phyloP scores from a whole-genome alignment of 2,888 invertebrate genomes.

The Rhogogaster chlorosoma region DNA sequence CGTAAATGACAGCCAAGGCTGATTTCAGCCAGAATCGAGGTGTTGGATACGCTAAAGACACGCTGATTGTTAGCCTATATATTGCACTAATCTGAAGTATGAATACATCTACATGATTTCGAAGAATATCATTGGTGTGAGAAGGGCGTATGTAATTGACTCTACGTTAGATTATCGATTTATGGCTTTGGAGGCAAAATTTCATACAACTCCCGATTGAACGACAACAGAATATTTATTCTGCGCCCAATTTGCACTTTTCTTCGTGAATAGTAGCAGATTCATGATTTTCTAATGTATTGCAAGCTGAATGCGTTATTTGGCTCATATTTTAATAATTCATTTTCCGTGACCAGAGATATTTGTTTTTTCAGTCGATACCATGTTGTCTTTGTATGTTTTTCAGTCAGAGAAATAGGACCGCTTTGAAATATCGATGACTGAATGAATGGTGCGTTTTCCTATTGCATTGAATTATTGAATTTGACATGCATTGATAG shows the following conservation, averaged over 20 bases:
- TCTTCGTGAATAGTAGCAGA: not conserved
- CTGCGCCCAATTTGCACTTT: not conserved
- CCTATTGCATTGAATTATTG: not conserved
- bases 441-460: not conserved
- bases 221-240: too few species aligned
- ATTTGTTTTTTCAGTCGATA: not conserved
- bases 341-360: not conserved
- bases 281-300: not conserved
- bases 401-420: too few species aligned
- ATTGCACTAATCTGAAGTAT: not conserved
- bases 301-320: not conserved
- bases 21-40: not conserved
- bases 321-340: not conserved
- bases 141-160: too few species aligned
- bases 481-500: not conserved
- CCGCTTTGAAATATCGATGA: not conserved
- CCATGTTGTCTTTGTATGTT: too few species aligned
- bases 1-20: not conserved
- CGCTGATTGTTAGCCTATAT: not conserved
- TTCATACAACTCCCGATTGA: too few species aligned
- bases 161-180: too few species aligned
- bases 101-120: not conserved
- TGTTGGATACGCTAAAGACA: not conserved
- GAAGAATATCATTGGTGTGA: not conserved
- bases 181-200: too few species aligned